Evolutionary conservation across 2,888 invertebrate genomes (phyloP).

Genomic region (Drosophila maculinotata): DNA sequence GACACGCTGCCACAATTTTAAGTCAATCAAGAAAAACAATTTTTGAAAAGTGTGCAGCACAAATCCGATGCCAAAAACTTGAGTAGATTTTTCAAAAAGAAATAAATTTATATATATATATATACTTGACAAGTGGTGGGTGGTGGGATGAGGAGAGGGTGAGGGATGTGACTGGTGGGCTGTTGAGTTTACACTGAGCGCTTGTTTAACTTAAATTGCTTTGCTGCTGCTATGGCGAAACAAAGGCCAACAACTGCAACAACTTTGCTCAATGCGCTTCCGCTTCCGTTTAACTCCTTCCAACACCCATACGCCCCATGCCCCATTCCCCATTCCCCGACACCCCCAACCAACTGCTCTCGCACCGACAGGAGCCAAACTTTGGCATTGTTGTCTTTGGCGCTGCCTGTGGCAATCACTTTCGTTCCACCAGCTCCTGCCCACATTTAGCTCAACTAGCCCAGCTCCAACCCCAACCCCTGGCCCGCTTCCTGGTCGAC

Average conservation of each 20-base stretch:
- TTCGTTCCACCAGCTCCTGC: constrained; percentile 52
- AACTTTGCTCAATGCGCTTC: constrained; percentile 81
- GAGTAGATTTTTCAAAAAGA: constrained; percentile 53
- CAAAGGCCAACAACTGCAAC: constrained; percentile 77
- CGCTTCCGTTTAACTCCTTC: constrained; percentile 63
- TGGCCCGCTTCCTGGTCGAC: constrained; percentile 15
- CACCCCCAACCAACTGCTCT: not conserved
- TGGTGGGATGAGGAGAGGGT: no score
- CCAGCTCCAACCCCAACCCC: not conserved
- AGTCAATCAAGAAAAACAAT: constrained; percentile 75
- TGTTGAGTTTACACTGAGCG: constrained; percentile 41
- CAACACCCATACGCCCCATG: not conserved
- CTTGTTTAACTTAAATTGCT: constrained; percentile 81
- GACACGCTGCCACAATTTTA: constrained; percentile 55
- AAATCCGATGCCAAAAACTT: constrained; percentile 51
- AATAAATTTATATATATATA: constrained; percentile 31
- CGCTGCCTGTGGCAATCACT: constrained; percentile 74
- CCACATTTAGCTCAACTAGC: no score
- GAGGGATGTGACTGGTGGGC: not conserved
- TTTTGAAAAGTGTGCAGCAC: constrained; percentile 60
- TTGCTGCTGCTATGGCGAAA: constrained; percentile 67
- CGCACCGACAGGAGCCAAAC: constrained; percentile 48
- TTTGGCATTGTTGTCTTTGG: constrained; percentile 79
- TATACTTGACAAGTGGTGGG: constrained; percentile 71
- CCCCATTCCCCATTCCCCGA: not conserved